Percentiles rank a stretch among this genome's conserved stretches.
These are phyloP conservation scores for Intellagama lesueurii DNA, from an alignment of 2,797 vertebrate genomes.

Conservation along the genomic window DNA sequence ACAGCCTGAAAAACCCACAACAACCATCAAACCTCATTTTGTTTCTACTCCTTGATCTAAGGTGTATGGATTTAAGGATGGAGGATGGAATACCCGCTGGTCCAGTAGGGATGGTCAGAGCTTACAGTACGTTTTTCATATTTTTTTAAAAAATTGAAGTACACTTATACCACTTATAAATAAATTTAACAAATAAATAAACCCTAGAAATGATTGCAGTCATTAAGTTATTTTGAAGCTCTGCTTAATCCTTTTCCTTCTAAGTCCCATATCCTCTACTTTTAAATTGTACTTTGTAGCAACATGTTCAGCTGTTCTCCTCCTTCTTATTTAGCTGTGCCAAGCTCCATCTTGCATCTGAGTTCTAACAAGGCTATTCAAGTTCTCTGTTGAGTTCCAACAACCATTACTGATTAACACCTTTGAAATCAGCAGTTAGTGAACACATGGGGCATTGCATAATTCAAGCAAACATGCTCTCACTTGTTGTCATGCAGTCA, in stretches of 20 bases:
- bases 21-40: too few relatives aligned
- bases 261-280: neutral
- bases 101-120: too few relatives aligned
- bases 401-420: neutral
- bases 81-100: too few relatives aligned
- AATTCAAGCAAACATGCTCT: neutral
- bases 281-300: neutral
- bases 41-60: too few relatives aligned
- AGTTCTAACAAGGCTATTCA: neutral
- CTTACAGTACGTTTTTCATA: too few relatives aligned
- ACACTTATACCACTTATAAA: too few relatives aligned
- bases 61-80: too few relatives aligned
- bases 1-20: too few relatives aligned
- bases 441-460: neutral
- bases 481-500: neutral
- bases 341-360: neutral
- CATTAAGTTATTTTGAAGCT: too few relatives aligned
- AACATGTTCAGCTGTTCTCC: neutral
- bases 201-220: too few relatives aligned
- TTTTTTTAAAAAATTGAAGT: too few relatives aligned
- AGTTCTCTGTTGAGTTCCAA: neutral
- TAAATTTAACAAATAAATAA: too few relatives aligned
- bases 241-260: neutral
- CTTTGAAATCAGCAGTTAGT: neutral
- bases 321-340: neutral